A percentile compares a stretch with the other conserved stretches of the same genome.
Evolutionary conservation across 2,888 invertebrate genomes (phyloP).

Genomic region (Platypus cylindrus): DNA sequence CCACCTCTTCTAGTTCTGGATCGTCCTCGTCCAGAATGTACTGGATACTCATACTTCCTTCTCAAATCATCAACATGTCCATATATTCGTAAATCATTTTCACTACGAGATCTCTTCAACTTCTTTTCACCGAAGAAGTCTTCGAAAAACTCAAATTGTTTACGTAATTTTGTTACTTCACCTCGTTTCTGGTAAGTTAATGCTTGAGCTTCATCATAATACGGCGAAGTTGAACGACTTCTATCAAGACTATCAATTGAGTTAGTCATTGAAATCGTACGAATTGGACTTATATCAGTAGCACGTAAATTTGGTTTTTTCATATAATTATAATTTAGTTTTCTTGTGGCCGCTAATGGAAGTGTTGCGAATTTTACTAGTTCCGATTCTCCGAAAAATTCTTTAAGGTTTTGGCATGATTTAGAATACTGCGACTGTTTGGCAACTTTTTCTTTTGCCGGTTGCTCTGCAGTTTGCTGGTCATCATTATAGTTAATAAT

Average conservation of each 20-base stretch:
- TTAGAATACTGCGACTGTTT: constrained; percentile 35
- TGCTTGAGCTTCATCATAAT: constrained; percentile 57
- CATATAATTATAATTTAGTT: constrained; percentile 39
- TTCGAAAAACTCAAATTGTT: constrained; percentile 60
- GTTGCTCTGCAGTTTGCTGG: constrained; percentile 1
- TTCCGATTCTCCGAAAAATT: constrained; percentile 63
- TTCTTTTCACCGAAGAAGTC: constrained; percentile 24
- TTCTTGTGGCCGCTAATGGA: constrained; percentile 36
- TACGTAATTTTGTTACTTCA: constrained; percentile 64
- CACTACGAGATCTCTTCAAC: constrained; percentile 51
- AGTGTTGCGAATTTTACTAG: constrained; percentile 45
- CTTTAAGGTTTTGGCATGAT: constrained; percentile 64
- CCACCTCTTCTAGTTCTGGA: constrained; percentile 37
- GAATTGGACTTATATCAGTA: constrained; percentile 33
- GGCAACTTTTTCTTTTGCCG: constrained; percentile 5
- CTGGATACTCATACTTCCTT: constrained; percentile 45
- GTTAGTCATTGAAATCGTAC: constrained; percentile 36
- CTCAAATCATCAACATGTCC: constrained; percentile 50
- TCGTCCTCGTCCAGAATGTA: constrained; percentile 36
- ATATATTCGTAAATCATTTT: constrained; percentile 56
- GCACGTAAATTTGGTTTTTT: constrained; percentile 29
- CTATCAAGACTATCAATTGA: constrained; percentile 55
- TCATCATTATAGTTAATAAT: constrained; percentile 8
- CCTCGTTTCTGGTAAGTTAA: constrained; percentile 63
- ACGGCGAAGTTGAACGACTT: constrained; percentile 62